These are phyloP conservation scores for Lepus americanus DNA, from an alignment of 2,113 vertebrate genomes.

Conservation along the genomic window DNA sequence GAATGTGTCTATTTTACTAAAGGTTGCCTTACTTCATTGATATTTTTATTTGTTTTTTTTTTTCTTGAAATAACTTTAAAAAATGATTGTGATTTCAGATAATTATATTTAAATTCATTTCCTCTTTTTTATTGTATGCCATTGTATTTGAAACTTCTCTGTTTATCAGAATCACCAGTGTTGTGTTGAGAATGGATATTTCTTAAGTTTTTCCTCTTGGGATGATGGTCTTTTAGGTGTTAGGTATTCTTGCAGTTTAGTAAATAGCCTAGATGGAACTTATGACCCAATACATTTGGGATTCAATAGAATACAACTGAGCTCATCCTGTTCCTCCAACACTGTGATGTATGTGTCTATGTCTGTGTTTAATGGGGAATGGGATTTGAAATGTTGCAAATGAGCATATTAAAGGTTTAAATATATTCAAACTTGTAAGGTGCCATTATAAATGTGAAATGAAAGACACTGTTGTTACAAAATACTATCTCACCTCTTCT, in stretches of 20 bases:
- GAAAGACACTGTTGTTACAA: background rate
- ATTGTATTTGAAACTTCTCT: background rate
- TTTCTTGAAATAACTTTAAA: constrained; percentile 18
- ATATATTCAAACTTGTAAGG: background rate
- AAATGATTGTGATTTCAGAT: background rate
- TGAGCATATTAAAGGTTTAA: background rate
- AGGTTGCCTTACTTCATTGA: background rate
- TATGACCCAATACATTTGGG: constrained; percentile 1
- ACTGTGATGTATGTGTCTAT: background rate
- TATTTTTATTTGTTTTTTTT: background rate
- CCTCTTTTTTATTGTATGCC: constrained; percentile 1
- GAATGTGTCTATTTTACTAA: background rate
- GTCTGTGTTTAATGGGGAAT: background rate
- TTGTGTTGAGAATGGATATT: constrained; percentile 2
- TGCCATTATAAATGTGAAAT: constrained; percentile 10
- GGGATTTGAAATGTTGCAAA: constrained; percentile 38
- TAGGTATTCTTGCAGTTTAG: background rate
- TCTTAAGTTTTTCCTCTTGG: background rate
- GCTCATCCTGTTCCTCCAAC: background rate
- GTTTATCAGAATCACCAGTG: background rate
- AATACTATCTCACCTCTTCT: background rate
- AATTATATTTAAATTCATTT: constrained; percentile 21
- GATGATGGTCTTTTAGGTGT: background rate
- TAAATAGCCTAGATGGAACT: background rate
- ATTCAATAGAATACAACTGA: background rate